These are phyloP conservation scores for Xestia sexstrigata DNA, from an alignment of 2,888 invertebrate species.

Conservation along the genomic window DNA sequence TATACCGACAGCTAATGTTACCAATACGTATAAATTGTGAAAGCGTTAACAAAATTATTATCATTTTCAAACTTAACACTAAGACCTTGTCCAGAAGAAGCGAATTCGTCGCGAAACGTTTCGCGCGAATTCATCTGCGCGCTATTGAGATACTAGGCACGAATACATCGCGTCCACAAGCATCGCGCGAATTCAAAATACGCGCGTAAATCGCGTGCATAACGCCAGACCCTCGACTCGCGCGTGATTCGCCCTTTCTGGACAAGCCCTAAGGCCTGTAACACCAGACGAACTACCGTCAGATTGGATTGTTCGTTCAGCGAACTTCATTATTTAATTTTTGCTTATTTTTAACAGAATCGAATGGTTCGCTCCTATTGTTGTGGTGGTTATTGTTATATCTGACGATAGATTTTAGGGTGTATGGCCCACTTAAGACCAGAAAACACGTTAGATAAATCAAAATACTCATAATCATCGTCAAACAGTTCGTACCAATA, in stretches of 20 bases:
- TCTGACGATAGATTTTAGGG: not conserved
- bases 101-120: no score
- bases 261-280: no score
- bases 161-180: no score
- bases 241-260: no score
- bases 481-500: slow-evolving; percentile 24
- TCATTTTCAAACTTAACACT: slow-evolving; percentile 48
- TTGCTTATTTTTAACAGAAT: not conserved
- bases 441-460: slow-evolving; percentile 25
- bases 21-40: slow-evolving; percentile 50
- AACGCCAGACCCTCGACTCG: no score
- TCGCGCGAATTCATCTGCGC: no score
- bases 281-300: slow-evolving; percentile 12
- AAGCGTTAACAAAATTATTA: slow-evolving; percentile 56
- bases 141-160: no score
- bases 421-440: slow-evolving; percentile 22
- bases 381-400: not conserved
- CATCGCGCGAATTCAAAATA: no score
- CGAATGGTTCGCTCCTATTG: not conserved
- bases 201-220: no score
- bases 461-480: slow-evolving; percentile 12
- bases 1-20: slow-evolving; percentile 62
- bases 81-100: slow-evolving; percentile 27
- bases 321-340: not conserved
- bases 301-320: not conserved